phyloP scores from a whole-genome alignment of 2,113 vertebrate species.

The Chaenogobius annularis region DNA sequence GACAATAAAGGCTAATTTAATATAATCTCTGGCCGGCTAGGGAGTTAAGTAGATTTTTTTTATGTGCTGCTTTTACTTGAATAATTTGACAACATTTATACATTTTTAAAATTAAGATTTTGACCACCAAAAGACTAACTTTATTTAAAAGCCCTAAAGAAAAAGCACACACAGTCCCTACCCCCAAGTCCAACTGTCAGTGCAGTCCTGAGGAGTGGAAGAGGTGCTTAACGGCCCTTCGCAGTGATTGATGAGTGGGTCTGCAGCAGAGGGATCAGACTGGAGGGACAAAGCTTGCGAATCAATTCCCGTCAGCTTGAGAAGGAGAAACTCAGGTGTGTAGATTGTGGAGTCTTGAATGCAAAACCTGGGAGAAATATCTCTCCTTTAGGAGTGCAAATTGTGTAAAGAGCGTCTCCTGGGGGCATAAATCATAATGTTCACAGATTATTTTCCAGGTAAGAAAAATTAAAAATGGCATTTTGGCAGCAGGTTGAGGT shows the following conservation, averaged over 20 bases:
- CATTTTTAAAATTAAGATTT: too few species aligned
- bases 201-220: conserved; percentile 36
- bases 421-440: conserved; percentile 39
- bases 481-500: neutral
- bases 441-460: too few species aligned
- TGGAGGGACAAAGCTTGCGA: conserved; percentile 37
- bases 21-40: too few species aligned
- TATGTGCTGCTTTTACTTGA: too few species aligned
- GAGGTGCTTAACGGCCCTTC: conserved; percentile 51
- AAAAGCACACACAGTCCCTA: conserved; percentile 1
- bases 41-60: too few species aligned
- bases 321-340: conserved; percentile 20
- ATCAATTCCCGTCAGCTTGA: conserved; percentile 43
- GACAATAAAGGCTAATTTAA: too few species aligned
- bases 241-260: conserved; percentile 52
- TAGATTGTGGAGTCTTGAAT: conserved; percentile 21
- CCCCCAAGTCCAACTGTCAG: conserved; percentile 28
- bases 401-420: conserved; percentile 24
- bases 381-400: conserved; percentile 20
- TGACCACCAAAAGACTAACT: too few species aligned
- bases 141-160: too few species aligned
- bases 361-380: conserved; percentile 12
- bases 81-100: too few species aligned
- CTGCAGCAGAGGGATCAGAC: conserved; percentile 21
- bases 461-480: neutral